Evolutionary conservation across 2,113 vertebrate species (phyloP).

Genomic region (Pteruthius melanotis): DNA sequence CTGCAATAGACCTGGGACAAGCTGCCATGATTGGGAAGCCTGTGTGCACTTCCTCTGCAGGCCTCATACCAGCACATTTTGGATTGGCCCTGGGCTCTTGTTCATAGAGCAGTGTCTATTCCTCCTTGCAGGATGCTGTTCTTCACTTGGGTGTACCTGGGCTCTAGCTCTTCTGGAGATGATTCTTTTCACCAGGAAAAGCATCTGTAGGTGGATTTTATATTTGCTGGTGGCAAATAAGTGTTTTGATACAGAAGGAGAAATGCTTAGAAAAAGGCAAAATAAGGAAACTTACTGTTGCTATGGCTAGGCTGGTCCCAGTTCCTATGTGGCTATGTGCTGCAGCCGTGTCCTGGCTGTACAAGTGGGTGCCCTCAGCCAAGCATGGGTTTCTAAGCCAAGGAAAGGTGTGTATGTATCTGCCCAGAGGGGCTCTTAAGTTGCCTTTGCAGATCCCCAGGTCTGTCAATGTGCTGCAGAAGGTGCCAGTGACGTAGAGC

Average conservation of each 20-base stretch:
- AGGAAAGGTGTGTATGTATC: fast-evolving
- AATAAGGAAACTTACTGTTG: not conserved
- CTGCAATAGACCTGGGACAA: not conserved
- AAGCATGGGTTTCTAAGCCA: not conserved
- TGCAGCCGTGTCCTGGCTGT: not conserved
- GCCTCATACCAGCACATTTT: fast-evolving
- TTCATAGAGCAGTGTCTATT: fast-evolving
- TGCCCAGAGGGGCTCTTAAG: not conserved
- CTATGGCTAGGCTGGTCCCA: not conserved
- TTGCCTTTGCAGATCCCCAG: not conserved
- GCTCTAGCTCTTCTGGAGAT: not conserved
- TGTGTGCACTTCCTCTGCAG: not conserved
- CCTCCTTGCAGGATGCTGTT: not conserved
- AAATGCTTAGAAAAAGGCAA: not conserved
- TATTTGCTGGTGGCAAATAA: not conserved
- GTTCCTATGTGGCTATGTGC: not conserved
- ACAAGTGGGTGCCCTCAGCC: not conserved
- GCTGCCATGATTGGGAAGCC: not conserved
- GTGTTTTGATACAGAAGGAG: not conserved
- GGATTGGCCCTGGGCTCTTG: not conserved
- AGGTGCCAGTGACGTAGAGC: fast-evolving
- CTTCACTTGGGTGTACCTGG: fast-evolving
- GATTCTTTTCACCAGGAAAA: not conserved
- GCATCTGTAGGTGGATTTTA: not conserved
- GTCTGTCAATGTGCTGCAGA: fast-evolving